Base-by-base conservation (phyloP, 2,888 invertebrate genomes). In the Taphrorychus bicolor region DNA sequence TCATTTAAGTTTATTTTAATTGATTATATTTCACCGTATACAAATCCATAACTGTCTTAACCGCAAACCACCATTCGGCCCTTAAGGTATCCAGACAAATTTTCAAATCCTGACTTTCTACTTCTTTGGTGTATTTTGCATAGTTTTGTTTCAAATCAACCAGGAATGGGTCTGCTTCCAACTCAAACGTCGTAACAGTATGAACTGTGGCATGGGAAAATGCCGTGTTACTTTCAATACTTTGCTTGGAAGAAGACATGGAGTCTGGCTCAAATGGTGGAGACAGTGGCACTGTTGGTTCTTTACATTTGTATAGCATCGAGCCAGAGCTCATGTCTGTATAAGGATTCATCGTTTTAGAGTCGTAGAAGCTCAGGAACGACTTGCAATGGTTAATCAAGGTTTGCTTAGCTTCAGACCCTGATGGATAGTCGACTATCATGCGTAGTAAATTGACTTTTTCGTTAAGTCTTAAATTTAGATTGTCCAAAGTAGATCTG, bases 1-100 rank as follows among this genome's bases (percentile, higher is more conserved):
- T 18, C 3, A 53, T 22, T 32, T 32, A 32, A n/a, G n/a, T n/a
- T n/a, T n/a, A n/a, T n/a, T n/a, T n/a, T n/a, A n/a, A n/a, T 62
- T n/a, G n/a, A 66, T 77, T 74, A 56, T 78, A 79, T 73, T 77
- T 77, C 1, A 78, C 73, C 40, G 71, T 71, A 66, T 76, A 78
- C 49, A 79, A 70, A 59, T 73, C 71, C 17, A 69, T 56, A 24
- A 80, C 74, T 45, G 64, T 73, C 18, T 74, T 48, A 1, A 77
- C 65, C 16, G 76, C 76, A 40, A 62, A 66, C 0, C 59, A 48
- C 77, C 78, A 79, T 41, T 73, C 76, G 16, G 69, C 58, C 66
- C 74, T 71, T 58, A 75, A 75, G 19, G 63, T 63, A 11, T 73
- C 64, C 17, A 73, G 59, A 18, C 64, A 57, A 24, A 60, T 48